Evolutionary conservation across 2,113 vertebrate species (phyloP), one percentile per base, ranked within the genome.

Genomic region (Albula glossodonta): DNA sequence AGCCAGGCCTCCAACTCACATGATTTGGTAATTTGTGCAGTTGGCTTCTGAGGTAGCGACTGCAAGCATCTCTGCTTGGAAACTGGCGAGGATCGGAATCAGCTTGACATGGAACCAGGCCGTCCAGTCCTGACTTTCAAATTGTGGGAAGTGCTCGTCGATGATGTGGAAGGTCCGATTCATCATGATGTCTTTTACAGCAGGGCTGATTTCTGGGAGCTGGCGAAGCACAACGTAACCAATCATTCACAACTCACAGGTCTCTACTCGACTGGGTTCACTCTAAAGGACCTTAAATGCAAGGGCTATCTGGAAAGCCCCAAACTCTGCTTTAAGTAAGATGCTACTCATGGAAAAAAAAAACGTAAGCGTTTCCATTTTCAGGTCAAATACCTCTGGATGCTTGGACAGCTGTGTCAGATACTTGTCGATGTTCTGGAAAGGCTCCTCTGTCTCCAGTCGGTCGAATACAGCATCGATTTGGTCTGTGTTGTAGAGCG

Each of bases 161-260:
- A n/a, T n/a, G 89, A 92, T 83, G n/a, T 0, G 2, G 77, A 90
- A 91, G 60, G 90, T 95, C 92, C 51, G 51, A 31, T n/a, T 82
- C 81, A 82, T 82, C 81, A 82, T 56, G n/a, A 82, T 25, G 81
- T 82, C 81, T 82, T 52, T 82, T 12, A 82, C 81, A 82, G 81
- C 25, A 31, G 81, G 81, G 51, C 52, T 82, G 81, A 82, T 57
- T 7, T 82, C 81, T 82, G 81, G 81, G 51, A 82, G 17, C 81
- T 82, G 81, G 81, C 31, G 81, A 82, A 82, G 31, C 13, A 82
- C 19, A 25, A 82, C 22, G 51, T n/a, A 56, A 82, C 81, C 17
- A 82, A 53, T 56, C 81, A 82, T 56, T 22, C 52, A 57, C n/a
- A 56, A 7, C 11, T 63, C 60, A 63, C 3, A 63, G 4, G 11